Evolutionary conservation across 2,888 invertebrate species (phyloP), one percentile per base, ranked within the genome.

Genomic region (Ypsolopha sequella): DNA sequence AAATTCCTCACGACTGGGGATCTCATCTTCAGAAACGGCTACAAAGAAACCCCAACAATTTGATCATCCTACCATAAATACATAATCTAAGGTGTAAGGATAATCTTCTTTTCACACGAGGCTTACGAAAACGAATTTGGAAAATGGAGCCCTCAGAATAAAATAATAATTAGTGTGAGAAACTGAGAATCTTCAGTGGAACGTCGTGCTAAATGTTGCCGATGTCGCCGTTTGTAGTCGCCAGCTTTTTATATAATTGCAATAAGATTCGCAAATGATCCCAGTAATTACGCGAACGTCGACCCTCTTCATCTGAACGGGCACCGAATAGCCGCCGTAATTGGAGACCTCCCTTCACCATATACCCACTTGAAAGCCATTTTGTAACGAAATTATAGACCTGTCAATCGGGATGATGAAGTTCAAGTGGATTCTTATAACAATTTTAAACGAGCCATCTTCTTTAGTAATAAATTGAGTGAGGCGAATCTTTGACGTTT

Each of bases 241-340:
- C 24, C 24, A 68, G 10, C 72, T 71, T 80, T 55, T 71, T 78
- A 76, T 74, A 76, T 81, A 82, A 82, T 82, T 80, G 75, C 70
- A 68, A 69, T 63, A 73, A 77, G 75, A 80, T 78, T 82, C 72
- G 68, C 75, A 81, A 84, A 84, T 81, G 81, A 84, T 84, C 84
- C 80, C 68, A 75, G 76, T 81, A 84, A 84, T 84, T 82, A 82
- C 76, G 70, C 73, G 76, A 76, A 80, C 75, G 84, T 82, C 84
- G 74, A 84, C 85, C 85, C 84, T 84, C 79, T 76, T 85, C 84
- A 82, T 82, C 73, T 77, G 70, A 50, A 72, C 68, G 60, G 66
- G 61, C 66, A 66, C 57, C 55, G 61, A 62, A 60, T 66, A 58
- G 54, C 65, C 65, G 54, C 64, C 64, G 63, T 79, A 79, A 78